phyloP scores from a whole-genome alignment of 1,140 invertebrate genomes.

The Anthonomus grandis region DNA sequence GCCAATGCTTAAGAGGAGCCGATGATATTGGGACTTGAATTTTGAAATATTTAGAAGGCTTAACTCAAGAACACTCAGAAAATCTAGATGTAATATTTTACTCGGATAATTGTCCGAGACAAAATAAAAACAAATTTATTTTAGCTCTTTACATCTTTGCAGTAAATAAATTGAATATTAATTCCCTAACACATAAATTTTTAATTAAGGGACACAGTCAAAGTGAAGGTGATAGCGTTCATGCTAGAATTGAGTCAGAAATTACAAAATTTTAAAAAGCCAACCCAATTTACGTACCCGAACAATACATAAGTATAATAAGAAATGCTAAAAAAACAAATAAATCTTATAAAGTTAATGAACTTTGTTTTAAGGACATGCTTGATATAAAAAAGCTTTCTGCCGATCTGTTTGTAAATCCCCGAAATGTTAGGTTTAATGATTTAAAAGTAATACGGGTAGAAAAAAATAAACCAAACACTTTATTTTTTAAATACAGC shows the following conservation, averaged over 20 bases:
- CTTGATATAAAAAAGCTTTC: not conserved
- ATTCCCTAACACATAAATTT: slow-evolving; percentile 9
- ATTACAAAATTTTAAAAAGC: slow-evolving; percentile 2
- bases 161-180: slow-evolving; percentile 2
- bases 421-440: not conserved
- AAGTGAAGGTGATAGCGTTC: too few relatives aligned
- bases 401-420: not conserved
- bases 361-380: too few relatives aligned
- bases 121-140: too few relatives aligned
- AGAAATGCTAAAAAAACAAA: not conserved
- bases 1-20: slow-evolving; percentile 44
- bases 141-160: slow-evolving; percentile 8
- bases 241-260: too few relatives aligned
- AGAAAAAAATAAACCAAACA: not conserved
- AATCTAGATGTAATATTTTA: slow-evolving; percentile 6
- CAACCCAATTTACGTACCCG: slow-evolving; percentile 4
- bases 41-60: too few relatives aligned
- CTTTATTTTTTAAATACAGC: not conserved
- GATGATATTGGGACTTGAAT: slow-evolving; percentile 47
- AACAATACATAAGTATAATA: not conserved
- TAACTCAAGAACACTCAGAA: slow-evolving; percentile 16
- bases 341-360: not conserved
- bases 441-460: not conserved
- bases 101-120: slow-evolving; percentile 2
- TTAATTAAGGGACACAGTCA: not conserved